These are phyloP conservation scores for Tadarida brasiliensis DNA, from an alignment of 2,797 vertebrate species.

Conservation along the genomic window DNA sequence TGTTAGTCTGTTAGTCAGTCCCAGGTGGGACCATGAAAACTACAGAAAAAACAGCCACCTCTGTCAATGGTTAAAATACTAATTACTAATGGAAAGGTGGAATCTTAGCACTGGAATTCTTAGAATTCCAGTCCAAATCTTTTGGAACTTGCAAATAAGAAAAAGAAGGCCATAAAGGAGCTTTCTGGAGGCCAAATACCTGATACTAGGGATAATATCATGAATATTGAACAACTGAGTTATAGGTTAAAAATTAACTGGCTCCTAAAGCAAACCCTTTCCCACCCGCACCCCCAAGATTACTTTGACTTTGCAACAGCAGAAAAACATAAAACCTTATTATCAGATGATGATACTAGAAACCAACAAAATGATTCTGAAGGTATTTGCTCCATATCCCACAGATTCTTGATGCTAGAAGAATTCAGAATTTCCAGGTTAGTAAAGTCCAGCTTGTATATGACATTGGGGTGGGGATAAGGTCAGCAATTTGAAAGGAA, in stretches of 20 bases:
- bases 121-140: conserved; percentile 58
- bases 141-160: conserved; percentile 21
- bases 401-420: background rate
- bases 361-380: conserved; percentile 26
- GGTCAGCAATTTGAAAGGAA: background rate
- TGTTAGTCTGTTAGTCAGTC: conserved; percentile 38
- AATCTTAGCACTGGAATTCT: conserved; percentile 52
- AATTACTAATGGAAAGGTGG: conserved; percentile 50
- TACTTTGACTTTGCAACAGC: conserved; percentile 57
- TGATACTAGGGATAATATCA: conserved; percentile 22
- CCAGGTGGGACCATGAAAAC: conserved; percentile 13
- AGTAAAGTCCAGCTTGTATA: conserved; percentile 7
- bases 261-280: conserved; percentile 10
- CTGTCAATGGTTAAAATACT: conserved; percentile 43
- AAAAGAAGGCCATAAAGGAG: conserved; percentile 21
- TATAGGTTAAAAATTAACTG: conserved; percentile 63
- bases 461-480: background rate
- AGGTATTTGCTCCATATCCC: background rate
- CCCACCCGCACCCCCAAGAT: background rate
- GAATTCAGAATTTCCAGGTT: conserved; percentile 1
- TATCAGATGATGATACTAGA: conserved; percentile 59
- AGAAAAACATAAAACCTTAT: conserved; percentile 59
- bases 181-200: conserved; percentile 37
- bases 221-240: conserved; percentile 44
- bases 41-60: background rate